Conservation (phyloP, 1,140 invertebrate species). For the Caenorhabditis tropicalis region DNA sequence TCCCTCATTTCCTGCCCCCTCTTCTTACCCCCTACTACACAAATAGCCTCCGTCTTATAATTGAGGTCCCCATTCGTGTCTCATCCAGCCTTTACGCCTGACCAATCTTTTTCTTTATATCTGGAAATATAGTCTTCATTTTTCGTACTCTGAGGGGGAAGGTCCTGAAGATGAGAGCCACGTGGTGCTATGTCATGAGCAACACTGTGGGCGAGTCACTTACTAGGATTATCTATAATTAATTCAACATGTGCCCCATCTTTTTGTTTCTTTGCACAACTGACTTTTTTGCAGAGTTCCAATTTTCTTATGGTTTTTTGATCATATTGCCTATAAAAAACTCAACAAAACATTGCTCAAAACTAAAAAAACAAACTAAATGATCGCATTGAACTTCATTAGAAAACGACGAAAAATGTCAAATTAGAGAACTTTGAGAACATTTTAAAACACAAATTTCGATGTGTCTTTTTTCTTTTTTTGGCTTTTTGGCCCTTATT, state of each 20-base stretch:
- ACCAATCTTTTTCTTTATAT: no score
- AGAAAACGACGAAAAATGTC: background rate
- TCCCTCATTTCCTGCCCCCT: background rate
- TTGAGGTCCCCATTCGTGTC: background rate
- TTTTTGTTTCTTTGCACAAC: background rate
- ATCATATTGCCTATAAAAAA: no score
- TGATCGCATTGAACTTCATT: background rate
- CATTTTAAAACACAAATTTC: no score
- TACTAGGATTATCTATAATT: conserved; percentile 27
- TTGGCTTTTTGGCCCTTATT: no score
- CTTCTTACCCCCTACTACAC: background rate
- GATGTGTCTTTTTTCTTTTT: no score
- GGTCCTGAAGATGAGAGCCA: background rate
- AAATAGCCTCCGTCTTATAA: conserved; percentile 4
- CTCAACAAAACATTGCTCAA: no score
- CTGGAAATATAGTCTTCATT: no score
- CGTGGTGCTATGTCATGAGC: conserved; percentile 3
- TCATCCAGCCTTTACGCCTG: background rate
- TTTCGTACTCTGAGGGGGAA: no score
- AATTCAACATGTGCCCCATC: background rate
- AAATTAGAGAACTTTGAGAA: no score
- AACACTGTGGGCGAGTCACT: background rate
- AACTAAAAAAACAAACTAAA: no score
- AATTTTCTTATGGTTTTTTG: no score
- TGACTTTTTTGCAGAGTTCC: no score